Percentiles rank a stretch among this genome's conserved stretches.
Evolutionary conservation across 2,888 invertebrate species (phyloP).

Genomic region (Aleiodes alternator): DNA sequence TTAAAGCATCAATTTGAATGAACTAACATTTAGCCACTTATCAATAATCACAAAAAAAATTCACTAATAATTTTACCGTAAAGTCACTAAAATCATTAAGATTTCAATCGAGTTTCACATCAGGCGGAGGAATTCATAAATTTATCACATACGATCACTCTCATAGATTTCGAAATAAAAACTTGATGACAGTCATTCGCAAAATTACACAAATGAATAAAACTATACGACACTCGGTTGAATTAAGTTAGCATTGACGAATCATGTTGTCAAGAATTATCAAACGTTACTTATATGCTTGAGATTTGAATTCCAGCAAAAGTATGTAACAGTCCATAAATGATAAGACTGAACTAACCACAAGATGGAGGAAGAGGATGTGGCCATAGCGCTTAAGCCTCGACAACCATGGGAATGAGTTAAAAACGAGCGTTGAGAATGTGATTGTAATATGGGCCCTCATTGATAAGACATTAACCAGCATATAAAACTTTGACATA

Average conservation of each 20-base stretch:
- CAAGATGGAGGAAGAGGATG: conserved; percentile 43
- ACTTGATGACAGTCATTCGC: not conserved
- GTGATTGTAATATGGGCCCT: conserved; percentile 30
- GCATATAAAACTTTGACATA: conserved; percentile 12
- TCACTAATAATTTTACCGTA: too few species aligned
- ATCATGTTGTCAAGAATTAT: conserved; percentile 17
- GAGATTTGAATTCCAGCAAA: conserved; percentile 5
- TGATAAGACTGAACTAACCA: conserved; percentile 31
- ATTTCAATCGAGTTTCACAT: too few species aligned
- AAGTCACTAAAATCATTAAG: too few species aligned
- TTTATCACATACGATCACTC: too few species aligned
- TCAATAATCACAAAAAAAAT: too few species aligned
- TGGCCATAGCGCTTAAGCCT: conserved; percentile 35
- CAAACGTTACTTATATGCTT: not conserved
- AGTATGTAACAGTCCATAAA: conserved; percentile 17
- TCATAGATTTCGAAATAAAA: not conserved
- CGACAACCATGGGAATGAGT: not conserved
- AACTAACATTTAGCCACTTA: too few species aligned
- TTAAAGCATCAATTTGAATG: too few species aligned
- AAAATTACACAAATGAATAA: not conserved
- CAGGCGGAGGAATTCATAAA: too few species aligned
- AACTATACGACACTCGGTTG: not conserved
- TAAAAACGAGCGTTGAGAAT: conserved; percentile 16
- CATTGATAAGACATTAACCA: conserved; percentile 18
- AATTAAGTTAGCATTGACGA: conserved; percentile 5